A percentile compares a stretch with the other conserved stretches of the same genome.
Evolutionary conservation across 2,797 vertebrate genomes (phyloP).

Genomic region (Pipistrellus pygmaeus): DNA sequence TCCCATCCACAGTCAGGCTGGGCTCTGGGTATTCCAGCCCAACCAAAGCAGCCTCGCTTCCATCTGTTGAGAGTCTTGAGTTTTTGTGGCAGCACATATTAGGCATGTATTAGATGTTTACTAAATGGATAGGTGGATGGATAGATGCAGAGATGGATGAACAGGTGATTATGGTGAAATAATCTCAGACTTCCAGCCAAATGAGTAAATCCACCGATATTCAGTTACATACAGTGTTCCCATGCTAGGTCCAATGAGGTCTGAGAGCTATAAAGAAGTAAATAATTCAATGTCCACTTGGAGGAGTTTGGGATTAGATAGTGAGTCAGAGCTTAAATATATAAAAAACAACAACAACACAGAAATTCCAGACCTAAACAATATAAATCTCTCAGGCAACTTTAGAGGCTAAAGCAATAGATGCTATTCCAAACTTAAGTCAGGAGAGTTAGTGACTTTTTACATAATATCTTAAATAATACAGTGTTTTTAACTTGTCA

Average conservation of each 20-base stretch:
- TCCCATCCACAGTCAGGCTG: not conserved
- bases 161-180: not conserved
- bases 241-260: not conserved
- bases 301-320: not conserved
- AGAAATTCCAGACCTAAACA: not conserved
- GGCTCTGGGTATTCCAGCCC: not conserved
- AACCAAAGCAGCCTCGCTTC: not conserved
- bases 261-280: not conserved
- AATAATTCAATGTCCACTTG: not conserved
- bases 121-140: not conserved
- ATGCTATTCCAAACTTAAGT: not conserved
- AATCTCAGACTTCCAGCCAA: slow-evolving; percentile 26
- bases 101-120: not conserved
- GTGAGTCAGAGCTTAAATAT: not conserved
- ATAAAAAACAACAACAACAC: not conserved
- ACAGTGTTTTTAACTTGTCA: not conserved
- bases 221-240: not conserved
- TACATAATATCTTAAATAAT: not conserved
- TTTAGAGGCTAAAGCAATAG: not conserved
- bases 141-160: not conserved
- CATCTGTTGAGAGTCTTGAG: not conserved
- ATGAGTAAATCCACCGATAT: slow-evolving; percentile 1
- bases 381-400: not conserved
- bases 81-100: not conserved
- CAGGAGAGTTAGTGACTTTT: not conserved